Percentiles rank a stretch among this genome's conserved stretches.
Evolutionary conservation across 2,797 vertebrate genomes (phyloP).

Genomic region (Scyliorhinus canicula): DNA sequence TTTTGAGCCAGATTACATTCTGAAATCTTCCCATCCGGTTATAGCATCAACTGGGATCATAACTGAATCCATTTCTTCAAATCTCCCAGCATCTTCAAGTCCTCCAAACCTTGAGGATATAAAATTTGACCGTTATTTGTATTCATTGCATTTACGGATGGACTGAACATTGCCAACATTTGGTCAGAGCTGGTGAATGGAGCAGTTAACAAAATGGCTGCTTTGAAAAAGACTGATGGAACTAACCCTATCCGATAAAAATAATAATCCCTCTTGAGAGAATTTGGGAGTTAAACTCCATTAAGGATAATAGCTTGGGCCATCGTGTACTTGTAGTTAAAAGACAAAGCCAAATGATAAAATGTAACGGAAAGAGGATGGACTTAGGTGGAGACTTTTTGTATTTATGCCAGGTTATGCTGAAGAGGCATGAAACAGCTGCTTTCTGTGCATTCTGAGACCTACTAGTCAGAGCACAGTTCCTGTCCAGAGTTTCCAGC

Average conservation of each 20-base stretch:
- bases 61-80: neutral
- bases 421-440: constrained; percentile 56
- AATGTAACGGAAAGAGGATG: neutral
- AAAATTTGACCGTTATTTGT: neutral
- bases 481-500: constrained; percentile 49
- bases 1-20: too few relatives aligned
- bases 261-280: neutral
- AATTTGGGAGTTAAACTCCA: neutral
- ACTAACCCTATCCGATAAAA: neutral
- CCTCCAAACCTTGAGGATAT: constrained; percentile 11
- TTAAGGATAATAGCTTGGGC: neutral
- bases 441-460: constrained; percentile 49
- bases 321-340: neutral
- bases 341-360: neutral
- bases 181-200: neutral
- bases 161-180: neutral
- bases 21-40: too few relatives aligned
- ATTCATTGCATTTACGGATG: neutral
- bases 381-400: neutral
- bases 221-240: constrained; percentile 5
- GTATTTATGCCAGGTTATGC: constrained; percentile 46
- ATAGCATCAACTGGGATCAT: too few relatives aligned
- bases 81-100: neutral
- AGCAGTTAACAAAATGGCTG: neutral
- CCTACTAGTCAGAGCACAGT: constrained; percentile 46